phyloP scores from a whole-genome alignment of 2,888 invertebrate genomes.

The Cephalotes varians region DNA sequence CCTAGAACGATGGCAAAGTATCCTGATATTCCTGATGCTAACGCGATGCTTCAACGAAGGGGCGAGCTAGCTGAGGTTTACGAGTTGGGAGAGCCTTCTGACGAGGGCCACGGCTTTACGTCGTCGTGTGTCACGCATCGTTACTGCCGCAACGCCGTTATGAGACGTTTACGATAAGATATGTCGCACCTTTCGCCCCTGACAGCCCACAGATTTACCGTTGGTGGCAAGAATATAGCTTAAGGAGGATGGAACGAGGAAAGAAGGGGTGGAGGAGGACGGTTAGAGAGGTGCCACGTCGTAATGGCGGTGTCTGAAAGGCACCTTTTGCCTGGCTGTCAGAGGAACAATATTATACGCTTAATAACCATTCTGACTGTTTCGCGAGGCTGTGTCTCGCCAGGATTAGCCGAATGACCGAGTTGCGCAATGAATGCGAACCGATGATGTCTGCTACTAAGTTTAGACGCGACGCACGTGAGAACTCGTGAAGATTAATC shows the following conservation, averaged over 20 bases:
- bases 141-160: slow-evolving; percentile 82
- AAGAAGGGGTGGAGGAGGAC: neutral
- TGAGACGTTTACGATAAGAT: slow-evolving; percentile 85
- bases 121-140: slow-evolving; percentile 83
- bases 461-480: neutral
- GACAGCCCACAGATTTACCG: slow-evolving; percentile 80
- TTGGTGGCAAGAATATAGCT: slow-evolving; percentile 61
- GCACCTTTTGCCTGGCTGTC: slow-evolving; percentile 32
- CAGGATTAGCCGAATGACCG: slow-evolving; percentile 42
- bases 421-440: slow-evolving; percentile 44
- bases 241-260: slow-evolving; percentile 52
- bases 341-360: slow-evolving; percentile 40
- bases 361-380: slow-evolving; percentile 42
- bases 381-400: slow-evolving; percentile 1
- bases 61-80: slow-evolving; percentile 77
- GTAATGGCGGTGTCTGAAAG: slow-evolving; percentile 61
- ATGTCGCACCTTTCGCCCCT: slow-evolving; percentile 82
- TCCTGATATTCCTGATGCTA: slow-evolving; percentile 62
- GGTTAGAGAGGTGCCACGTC: slow-evolving; percentile 46
- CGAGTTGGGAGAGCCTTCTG: slow-evolving; percentile 75
- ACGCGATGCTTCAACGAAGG: slow-evolving; percentile 67
- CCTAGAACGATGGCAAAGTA: slow-evolving; percentile 7
- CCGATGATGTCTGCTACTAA: slow-evolving; percentile 28
- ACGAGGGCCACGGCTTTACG: slow-evolving; percentile 75
- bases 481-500: slow-evolving; percentile 5